Evolutionary conservation across 2,888 invertebrate genomes (phyloP).

Genomic region (Pristionchus arcanus): DNA sequence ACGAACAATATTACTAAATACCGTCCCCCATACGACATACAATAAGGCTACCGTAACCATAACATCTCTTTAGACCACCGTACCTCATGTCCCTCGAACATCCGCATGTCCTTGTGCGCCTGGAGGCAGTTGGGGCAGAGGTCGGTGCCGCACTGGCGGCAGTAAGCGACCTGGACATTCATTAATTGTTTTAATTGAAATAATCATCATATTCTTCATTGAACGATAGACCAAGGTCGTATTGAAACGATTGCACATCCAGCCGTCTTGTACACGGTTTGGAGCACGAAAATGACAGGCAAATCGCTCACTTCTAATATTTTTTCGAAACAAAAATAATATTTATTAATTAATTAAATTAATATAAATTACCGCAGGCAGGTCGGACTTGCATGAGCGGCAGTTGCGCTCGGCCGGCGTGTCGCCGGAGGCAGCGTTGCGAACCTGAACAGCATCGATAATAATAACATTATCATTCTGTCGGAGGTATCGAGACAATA

Average conservation of each 20-base stretch:
- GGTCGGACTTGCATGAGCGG: constrained; percentile 95
- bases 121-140: constrained; percentile 94
- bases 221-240: not conserved
- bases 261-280: too few species aligned
- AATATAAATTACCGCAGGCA: constrained; percentile 80
- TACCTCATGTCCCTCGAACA: constrained; percentile 91
- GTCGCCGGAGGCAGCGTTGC: constrained; percentile 63
- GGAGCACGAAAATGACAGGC: too few species aligned
- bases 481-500: not conserved
- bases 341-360: not conserved
- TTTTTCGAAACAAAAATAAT: not conserved
- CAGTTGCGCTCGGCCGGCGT: constrained; percentile 84
- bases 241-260: not conserved
- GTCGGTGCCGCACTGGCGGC: constrained; percentile 95
- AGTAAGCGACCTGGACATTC: constrained; percentile 84
- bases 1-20: too few species aligned
- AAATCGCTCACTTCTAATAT: too few species aligned
- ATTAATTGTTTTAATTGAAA: not conserved
- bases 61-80: too few species aligned
- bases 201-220: not conserved
- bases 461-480: not conserved
- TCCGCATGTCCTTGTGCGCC: constrained; percentile 96
- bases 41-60: not conserved
- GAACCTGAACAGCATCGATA: constrained; percentile 61
- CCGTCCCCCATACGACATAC: not conserved